Conservation (phyloP, 2,888 invertebrate species). For the Nephrotoma flavescens region DNA sequence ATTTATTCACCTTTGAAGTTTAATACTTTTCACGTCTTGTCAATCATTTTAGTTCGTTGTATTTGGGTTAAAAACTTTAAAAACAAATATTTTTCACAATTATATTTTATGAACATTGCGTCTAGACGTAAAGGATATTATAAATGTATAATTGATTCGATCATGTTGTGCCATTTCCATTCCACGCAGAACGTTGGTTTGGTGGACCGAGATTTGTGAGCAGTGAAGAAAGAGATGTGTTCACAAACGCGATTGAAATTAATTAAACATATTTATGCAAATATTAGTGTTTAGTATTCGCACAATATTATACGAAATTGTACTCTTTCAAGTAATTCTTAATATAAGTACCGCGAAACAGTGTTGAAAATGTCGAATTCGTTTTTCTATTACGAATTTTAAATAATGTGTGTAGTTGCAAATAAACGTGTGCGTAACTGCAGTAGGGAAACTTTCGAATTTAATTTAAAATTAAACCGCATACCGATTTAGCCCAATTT, state of each 20-base stretch:
- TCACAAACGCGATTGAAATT: not conserved
- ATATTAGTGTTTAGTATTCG: not conserved
- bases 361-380: too few species aligned
- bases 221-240: too few species aligned
- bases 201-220: not conserved
- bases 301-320: not conserved
- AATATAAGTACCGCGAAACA: too few species aligned
- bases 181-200: not conserved
- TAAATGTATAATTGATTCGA: not conserved
- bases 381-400: too few species aligned
- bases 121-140: not conserved
- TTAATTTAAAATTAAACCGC: too few species aligned
- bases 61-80: not conserved
- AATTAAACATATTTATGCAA: not conserved
- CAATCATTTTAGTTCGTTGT: not conserved
- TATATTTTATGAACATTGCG: not conserved
- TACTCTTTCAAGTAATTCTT: too few species aligned
- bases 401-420: too few species aligned
- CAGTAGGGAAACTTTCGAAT: too few species aligned
- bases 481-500: too few species aligned
- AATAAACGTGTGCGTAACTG: too few species aligned
- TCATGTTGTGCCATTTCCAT: not conserved
- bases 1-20: not conserved
- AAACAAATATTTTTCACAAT: not conserved
- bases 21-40: not conserved